Base-by-base conservation (phyloP, 2,888 invertebrate species). In the Drosophila borealis region DNA sequence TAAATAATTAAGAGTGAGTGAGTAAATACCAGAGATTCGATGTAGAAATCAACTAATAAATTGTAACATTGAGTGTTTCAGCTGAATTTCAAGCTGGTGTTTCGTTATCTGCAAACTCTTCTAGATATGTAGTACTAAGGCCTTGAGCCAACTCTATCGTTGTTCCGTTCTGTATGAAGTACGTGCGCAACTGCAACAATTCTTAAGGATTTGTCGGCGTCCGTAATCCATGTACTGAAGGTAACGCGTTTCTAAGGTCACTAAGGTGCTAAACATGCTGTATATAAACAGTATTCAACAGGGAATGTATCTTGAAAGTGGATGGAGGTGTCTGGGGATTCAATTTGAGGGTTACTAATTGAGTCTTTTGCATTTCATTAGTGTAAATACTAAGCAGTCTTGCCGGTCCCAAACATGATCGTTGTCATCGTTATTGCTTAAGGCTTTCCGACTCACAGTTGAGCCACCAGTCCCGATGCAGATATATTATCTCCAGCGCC, bases 401-500 rank as follows among this genome's bases (percentile, higher is more conserved):
- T 83, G 57, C 61, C 54, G 65, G 63, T 76, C 63, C 62, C 51
- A 61, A 63, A 53, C 42, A 46, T 60, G 34, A 48, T 67, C 61
- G 54, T 61, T 66, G 65, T 53, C 49, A 37, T 57, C 14, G 19
- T 53, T 49, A 63, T 51, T 62, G 48, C 14, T 50, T 72, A 33
- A 51, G 33, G 13, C n/a, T 41, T 13, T 25, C 6, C 14, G 4
- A 13, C 54, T 74, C 65, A 90, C 36, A 95, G 93, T 91, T 95
- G 95, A 57, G 95, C 92, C n/a, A 95, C 95, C 14, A 97, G 92
- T n/a, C 96, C 97, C 2, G 97, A 96, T n/a, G 97, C 96, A 0
- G 97, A 97, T 74, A 97, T 96, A 89, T 97, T 97, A 90, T 97
- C 97, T 0, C 97, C 97, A 10, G 96, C 97, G 0, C 97, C 97